phyloP scores from a whole-genome alignment of 2,888 invertebrate genomes.

The Uloborus plumipes region DNA sequence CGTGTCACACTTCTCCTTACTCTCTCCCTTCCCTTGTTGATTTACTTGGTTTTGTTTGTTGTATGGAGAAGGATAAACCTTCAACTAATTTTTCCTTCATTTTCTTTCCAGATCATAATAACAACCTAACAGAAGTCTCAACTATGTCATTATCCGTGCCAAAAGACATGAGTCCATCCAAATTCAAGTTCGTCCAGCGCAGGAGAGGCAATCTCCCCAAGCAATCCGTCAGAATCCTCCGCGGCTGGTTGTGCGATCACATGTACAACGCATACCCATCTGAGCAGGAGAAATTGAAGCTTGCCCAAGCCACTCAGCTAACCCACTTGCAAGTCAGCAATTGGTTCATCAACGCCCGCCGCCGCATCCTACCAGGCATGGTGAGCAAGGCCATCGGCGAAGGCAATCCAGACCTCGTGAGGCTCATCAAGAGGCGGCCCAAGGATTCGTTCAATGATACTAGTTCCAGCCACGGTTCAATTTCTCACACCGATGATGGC shows the following conservation, averaged over 20 bases:
- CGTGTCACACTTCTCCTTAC: no score
- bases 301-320: constrained; percentile 87
- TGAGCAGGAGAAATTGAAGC: constrained; percentile 88
- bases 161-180: background rate
- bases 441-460: constrained; percentile 6
- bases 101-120: no score
- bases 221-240: constrained; percentile 91
- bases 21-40: no score
- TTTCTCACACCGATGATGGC: constrained; percentile 59
- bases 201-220: constrained; percentile 93
- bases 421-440: constrained; percentile 70
- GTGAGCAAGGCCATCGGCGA: constrained; percentile 86
- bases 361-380: constrained; percentile 93
- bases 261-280: constrained; percentile 95
- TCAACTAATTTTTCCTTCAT: no score
- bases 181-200: constrained; percentile 74
- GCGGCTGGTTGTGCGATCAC: constrained; percentile 93
- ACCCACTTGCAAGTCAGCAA: constrained; percentile 93
- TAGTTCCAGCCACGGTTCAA: constrained; percentile 32
- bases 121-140: no score
- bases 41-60: no score
- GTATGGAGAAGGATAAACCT: no score
- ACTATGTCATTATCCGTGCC: no score
- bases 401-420: constrained; percentile 89
- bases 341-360: constrained; percentile 95